Evolutionary conservation across 2,113 vertebrate genomes (phyloP).

Genomic region (Sterna hirundo): DNA sequence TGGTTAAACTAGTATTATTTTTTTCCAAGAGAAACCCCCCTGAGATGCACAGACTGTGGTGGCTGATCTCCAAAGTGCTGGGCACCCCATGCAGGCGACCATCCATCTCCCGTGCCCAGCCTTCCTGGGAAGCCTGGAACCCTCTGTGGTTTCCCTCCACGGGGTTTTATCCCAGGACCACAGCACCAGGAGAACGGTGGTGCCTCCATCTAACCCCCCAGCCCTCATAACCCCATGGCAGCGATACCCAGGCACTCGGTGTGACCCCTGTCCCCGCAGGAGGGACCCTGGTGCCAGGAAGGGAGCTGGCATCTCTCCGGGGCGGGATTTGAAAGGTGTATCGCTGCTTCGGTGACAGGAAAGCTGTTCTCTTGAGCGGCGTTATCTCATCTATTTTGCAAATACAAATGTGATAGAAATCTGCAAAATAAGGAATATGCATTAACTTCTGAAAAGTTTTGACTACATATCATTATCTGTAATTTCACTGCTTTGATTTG

Average conservation of each 20-base stretch:
- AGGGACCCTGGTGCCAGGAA: neutral
- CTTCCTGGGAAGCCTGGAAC: neutral
- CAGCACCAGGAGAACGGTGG: fast-evolving
- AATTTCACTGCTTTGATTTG: slow-evolving; percentile 64
- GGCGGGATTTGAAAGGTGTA: neutral
- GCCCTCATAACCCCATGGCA: fast-evolving
- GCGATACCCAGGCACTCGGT: fast-evolving
- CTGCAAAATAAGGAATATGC: slow-evolving; percentile 66
- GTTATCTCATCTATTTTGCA: slow-evolving; percentile 67
- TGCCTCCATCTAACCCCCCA: neutral
- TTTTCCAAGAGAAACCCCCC: neutral
- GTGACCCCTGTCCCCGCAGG: neutral
- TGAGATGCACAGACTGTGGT: fast-evolving
- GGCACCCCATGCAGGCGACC: fast-evolving
- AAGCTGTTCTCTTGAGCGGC: slow-evolving; percentile 13
- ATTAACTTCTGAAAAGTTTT: slow-evolving; percentile 69
- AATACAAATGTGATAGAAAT: slow-evolving; percentile 65
- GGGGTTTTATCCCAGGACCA: neutral
- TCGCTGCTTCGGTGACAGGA: neutral
- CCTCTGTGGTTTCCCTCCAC: fast-evolving
- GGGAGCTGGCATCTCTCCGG: neutral
- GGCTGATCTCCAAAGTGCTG: neutral
- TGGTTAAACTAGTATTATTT: neutral
- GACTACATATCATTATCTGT: slow-evolving; percentile 65
- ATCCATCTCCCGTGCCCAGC: neutral